Conservation (phyloP, 2,113 vertebrate genomes). For the Odontophorus gujanensis region DNA sequence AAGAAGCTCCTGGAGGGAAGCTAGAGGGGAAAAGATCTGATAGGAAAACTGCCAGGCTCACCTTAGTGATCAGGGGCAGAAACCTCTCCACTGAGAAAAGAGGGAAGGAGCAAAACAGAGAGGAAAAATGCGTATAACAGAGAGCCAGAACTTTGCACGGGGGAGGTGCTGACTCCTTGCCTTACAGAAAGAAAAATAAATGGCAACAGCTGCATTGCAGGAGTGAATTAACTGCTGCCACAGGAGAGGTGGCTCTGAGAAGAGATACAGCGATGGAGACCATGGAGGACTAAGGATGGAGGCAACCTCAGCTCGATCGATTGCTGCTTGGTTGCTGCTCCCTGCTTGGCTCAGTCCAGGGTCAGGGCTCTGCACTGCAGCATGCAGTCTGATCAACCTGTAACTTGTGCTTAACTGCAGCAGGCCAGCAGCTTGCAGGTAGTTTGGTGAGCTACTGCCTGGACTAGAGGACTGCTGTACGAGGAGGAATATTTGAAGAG, state of each 20-base stretch:
- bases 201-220: not conserved
- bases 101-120: not conserved
- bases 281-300: not conserved
- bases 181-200: not conserved
- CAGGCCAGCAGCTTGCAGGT: not conserved
- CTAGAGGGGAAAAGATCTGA: conserved; percentile 30
- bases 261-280: not conserved
- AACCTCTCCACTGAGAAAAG: not conserved
- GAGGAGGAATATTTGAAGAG: not conserved
- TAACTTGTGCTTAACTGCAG: accelerated
- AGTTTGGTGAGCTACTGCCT: not conserved
- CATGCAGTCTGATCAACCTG: not conserved
- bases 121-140: not conserved
- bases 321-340: not conserved
- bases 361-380: not conserved
- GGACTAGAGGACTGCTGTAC: not conserved
- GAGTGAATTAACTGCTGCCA: not conserved
- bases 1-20: conserved; percentile 54
- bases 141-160: not conserved
- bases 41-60: conserved; percentile 14
- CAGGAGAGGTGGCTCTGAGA: not conserved
- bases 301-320: accelerated
- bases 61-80: conserved; percentile 10
- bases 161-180: not conserved
- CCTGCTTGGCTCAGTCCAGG: not conserved